phyloP scores from a whole-genome alignment of 2,888 invertebrate genomes.

The Apocheima hispidaria region DNA sequence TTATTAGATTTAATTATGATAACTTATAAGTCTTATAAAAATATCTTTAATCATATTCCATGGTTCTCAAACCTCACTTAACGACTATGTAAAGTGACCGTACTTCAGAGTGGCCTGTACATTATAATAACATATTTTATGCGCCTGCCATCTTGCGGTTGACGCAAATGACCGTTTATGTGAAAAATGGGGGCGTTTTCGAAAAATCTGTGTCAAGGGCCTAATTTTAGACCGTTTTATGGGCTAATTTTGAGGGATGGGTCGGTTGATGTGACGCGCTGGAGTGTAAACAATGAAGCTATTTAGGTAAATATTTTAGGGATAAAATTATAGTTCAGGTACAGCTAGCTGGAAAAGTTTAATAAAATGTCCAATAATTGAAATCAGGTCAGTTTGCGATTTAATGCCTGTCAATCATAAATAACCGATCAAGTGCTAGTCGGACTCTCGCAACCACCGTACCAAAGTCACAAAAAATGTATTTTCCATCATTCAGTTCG shows the following conservation, averaged over 20 bases:
- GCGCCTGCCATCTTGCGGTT: constrained; percentile 65
- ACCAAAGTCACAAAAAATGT: too few species aligned
- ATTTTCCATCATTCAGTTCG: too few species aligned
- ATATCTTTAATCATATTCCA: constrained; percentile 19
- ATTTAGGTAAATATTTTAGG: constrained; percentile 2
- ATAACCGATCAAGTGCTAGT: too few species aligned
- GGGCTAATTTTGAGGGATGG: constrained; percentile 34
- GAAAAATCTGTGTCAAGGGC: constrained; percentile 37
- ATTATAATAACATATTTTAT: constrained; percentile 73
- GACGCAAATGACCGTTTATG: constrained; percentile 70
- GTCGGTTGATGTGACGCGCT: constrained; percentile 9
- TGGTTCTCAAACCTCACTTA: constrained; percentile 21
- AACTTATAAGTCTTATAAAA: not conserved
- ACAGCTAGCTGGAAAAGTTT: too few species aligned
- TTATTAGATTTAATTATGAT: too few species aligned
- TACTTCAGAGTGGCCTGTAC: constrained; percentile 55
- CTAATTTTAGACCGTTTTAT: constrained; percentile 41
- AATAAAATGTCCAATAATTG: too few species aligned
- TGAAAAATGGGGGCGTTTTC: constrained; percentile 58
- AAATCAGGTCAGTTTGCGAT: too few species aligned
- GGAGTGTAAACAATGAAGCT: constrained; percentile 13
- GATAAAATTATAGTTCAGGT: not conserved
- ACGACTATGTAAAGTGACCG: constrained; percentile 36
- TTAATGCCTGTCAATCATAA: too few species aligned
- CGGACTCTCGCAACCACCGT: too few species aligned